Percentiles rank a stretch among this genome's conserved stretches.
These are phyloP conservation scores for Pollenia angustigena DNA, from an alignment of 2,888 invertebrate species.

Conservation along the genomic window DNA sequence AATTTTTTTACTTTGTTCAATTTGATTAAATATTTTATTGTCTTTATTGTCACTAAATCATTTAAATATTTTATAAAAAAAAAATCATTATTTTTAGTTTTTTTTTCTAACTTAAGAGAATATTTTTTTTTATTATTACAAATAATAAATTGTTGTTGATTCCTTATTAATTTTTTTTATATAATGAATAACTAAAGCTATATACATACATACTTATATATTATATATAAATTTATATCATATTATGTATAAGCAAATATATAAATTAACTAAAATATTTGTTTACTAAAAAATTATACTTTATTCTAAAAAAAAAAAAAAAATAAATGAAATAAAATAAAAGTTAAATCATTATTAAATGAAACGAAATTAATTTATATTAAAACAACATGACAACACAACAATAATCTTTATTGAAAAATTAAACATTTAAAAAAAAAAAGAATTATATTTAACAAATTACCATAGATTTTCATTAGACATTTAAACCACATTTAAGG, in stretches of 20 bases:
- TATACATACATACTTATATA: slow-evolving; percentile 57
- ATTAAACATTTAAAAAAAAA: slow-evolving; percentile 3
- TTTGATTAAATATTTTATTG: slow-evolving; percentile 15
- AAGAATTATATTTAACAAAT: background rate
- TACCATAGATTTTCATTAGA: background rate
- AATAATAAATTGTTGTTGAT: slow-evolving; percentile 59
- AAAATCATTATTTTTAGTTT: slow-evolving; percentile 27
- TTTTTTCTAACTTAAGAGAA: slow-evolving; percentile 30
- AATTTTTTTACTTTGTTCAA: background rate
- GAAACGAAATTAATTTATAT: slow-evolving; percentile 34
- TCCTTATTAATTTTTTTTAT: slow-evolving; percentile 43
- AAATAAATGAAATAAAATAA: background rate
- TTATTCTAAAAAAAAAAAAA: slow-evolving; percentile 30
- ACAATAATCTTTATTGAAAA: slow-evolving; percentile 62
- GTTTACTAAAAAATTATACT: slow-evolving; percentile 1
- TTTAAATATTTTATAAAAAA: slow-evolving; percentile 23
- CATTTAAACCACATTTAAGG: background rate
- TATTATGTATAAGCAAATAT: slow-evolving; percentile 25
- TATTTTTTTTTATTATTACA: slow-evolving; percentile 45
- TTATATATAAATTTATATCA: slow-evolving; percentile 37
- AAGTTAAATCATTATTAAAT: slow-evolving; percentile 9
- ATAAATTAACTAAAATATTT: background rate
- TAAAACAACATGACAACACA: slow-evolving; percentile 54
- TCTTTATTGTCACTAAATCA: slow-evolving; percentile 40
- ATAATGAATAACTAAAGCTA: slow-evolving; percentile 39